Conservation (phyloP, 2,888 invertebrate species). For the Sesamia inferens region DNA sequence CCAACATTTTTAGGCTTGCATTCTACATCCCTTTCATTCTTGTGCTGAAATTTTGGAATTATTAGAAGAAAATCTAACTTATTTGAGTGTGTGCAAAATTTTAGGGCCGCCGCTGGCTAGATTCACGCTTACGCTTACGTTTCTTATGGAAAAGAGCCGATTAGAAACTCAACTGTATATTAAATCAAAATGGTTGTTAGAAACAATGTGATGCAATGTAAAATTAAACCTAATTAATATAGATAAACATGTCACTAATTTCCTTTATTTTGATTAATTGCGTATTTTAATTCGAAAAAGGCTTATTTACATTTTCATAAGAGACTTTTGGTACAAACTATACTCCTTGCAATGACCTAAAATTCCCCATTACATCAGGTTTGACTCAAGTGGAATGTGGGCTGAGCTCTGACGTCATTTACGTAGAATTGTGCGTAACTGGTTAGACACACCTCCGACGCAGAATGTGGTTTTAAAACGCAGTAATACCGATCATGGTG, state of each 20-base stretch:
- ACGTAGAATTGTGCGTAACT: slow-evolving; percentile 41
- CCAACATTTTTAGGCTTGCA: too few species aligned
- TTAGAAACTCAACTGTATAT: too few species aligned
- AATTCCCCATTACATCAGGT: slow-evolving; percentile 10
- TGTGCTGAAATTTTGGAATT: too few species aligned
- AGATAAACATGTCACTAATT: neutral
- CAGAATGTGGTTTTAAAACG: slow-evolving; percentile 23
- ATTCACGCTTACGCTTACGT: too few species aligned
- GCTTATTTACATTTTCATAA: neutral
- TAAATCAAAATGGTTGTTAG: neutral
- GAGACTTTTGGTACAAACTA: neutral
- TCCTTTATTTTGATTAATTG: neutral
- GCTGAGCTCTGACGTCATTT: slow-evolving; percentile 46
- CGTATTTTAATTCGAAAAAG: neutral
- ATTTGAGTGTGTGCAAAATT: too few species aligned
- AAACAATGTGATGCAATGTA: neutral
- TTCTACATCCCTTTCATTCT: too few species aligned
- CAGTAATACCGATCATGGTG: neutral
- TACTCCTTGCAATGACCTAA: slow-evolving; percentile 35
- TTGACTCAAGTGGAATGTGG: neutral
- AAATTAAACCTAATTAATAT: neutral
- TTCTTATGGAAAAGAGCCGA: too few species aligned
- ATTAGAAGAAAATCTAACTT: too few species aligned
- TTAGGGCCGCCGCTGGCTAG: too few species aligned
- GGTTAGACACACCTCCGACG: slow-evolving; percentile 59